Conservation (phyloP, 2,888 invertebrate species). For the Heliconius sara region DNA sequence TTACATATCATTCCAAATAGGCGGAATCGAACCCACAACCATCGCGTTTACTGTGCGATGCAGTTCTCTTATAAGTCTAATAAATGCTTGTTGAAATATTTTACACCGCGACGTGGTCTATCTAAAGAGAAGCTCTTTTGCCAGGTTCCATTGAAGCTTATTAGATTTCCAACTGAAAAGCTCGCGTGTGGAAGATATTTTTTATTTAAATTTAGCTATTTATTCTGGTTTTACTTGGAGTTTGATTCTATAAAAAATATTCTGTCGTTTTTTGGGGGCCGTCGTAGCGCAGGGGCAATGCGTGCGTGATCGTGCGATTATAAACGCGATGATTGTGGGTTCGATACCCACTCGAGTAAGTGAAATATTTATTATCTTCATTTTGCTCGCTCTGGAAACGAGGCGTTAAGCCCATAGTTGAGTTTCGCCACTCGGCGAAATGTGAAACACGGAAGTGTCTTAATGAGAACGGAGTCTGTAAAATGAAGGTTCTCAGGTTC, state of each 20-base stretch:
- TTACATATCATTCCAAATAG: neutral
- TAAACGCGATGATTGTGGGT: neutral
- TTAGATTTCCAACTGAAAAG: constrained; percentile 15
- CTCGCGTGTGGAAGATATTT: neutral
- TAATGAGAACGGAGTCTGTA: too few relatives aligned
- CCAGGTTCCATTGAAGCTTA: constrained; percentile 2
- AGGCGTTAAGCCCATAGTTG: neutral
- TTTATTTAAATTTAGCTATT: neutral
- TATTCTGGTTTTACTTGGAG: neutral
- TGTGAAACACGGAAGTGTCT: too few relatives aligned
- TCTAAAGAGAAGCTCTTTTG: constrained; percentile 3
- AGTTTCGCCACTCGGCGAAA: too few relatives aligned
- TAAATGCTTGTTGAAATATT: constrained; percentile 18
- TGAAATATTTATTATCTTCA: too few relatives aligned
- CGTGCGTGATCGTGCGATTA: neutral
- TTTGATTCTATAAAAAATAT: neutral
- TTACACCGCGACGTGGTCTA: neutral
- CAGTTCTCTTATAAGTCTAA: neutral
- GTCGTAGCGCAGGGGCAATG: too few relatives aligned
- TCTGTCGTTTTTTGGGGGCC: too few relatives aligned
- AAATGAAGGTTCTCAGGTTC: too few relatives aligned
- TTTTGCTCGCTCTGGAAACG: neutral
- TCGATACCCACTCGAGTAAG: too few relatives aligned
- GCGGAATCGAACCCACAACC: neutral
- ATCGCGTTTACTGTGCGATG: neutral